Percentiles rank a stretch among this genome's conserved stretches.
Evolutionary conservation across 2,113 vertebrate species (phyloP).

Genomic region (Lampris incognitus): DNA sequence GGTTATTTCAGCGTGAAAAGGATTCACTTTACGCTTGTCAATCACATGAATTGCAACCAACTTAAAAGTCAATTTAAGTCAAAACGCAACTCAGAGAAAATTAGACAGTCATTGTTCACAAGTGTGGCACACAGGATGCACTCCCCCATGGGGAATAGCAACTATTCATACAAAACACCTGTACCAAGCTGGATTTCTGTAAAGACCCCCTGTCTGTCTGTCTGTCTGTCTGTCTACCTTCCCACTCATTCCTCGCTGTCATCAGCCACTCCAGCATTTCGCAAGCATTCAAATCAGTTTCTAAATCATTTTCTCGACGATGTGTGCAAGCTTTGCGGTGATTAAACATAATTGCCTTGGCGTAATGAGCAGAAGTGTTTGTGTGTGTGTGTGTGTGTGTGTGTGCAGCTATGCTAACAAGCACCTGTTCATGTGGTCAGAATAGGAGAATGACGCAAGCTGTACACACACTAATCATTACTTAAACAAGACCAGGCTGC

Average conservation of each 20-base stretch:
- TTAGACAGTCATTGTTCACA: slow-evolving; percentile 7
- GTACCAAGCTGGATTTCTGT: slow-evolving; percentile 2
- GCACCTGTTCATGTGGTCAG: slow-evolving; percentile 56
- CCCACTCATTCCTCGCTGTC: slow-evolving; percentile 4
- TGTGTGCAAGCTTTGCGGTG: slow-evolving; percentile 40
- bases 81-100: slow-evolving; percentile 39
- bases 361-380: slow-evolving; percentile 37
- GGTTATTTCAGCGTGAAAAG: slow-evolving; percentile 2
- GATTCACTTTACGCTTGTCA: slow-evolving; percentile 56
- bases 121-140: not conserved
- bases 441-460: slow-evolving; percentile 14
- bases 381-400: not conserved
- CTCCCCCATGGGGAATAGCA: slow-evolving; percentile 1
- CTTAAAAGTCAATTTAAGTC: slow-evolving; percentile 29
- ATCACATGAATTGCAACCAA: slow-evolving; percentile 12
- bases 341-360: slow-evolving; percentile 61
- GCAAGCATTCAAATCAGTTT: slow-evolving; percentile 13
- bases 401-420: slow-evolving; percentile 49
- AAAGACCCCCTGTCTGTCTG: not conserved
- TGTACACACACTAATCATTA: not conserved
- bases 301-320: slow-evolving; percentile 12
- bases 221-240: not conserved
- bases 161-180: slow-evolving; percentile 42
- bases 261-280: slow-evolving; percentile 5
- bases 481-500: slow-evolving; percentile 5